These are phyloP conservation scores for Pongo abelii DNA, from an alignment of 2,113 vertebrate genomes.

Conservation along the genomic window DNA sequence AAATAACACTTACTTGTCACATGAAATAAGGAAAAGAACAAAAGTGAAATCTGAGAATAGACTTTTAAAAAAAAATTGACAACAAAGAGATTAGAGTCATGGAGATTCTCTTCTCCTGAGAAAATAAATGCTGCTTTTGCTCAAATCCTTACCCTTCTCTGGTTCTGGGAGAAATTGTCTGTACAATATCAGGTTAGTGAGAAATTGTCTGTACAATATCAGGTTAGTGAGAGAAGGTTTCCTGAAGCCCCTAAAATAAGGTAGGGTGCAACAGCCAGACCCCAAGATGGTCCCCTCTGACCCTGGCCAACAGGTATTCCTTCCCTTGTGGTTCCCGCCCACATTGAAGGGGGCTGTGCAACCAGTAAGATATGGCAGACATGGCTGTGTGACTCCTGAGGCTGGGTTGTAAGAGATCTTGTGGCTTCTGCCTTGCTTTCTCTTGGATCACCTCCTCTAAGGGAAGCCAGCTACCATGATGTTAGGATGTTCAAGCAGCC, in stretches of 20 bases:
- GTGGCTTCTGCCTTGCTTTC: neutral
- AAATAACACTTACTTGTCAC: neutral
- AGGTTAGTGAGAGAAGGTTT: neutral
- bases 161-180: neutral
- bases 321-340: neutral
- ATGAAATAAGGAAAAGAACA: neutral
- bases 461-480: neutral
- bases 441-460: neutral
- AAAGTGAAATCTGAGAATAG: neutral
- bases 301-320: neutral
- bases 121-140: neutral
- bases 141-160: neutral
- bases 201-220: neutral
- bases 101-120: neutral
- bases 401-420: neutral
- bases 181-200: neutral
- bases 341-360: neutral
- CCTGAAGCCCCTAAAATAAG: neutral
- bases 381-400: neutral
- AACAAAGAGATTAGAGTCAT: neutral
- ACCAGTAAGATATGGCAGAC: neutral
- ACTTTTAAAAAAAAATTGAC: neutral
- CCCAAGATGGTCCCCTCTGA: fast-evolving
- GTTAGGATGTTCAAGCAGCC: neutral
- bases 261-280: neutral